A percentile compares a stretch with the other conserved stretches of the same genome.
These are phyloP conservation scores for Mormyrus proboscirostris DNA, from an alignment of 2,797 vertebrate species.

Conservation along the genomic window DNA sequence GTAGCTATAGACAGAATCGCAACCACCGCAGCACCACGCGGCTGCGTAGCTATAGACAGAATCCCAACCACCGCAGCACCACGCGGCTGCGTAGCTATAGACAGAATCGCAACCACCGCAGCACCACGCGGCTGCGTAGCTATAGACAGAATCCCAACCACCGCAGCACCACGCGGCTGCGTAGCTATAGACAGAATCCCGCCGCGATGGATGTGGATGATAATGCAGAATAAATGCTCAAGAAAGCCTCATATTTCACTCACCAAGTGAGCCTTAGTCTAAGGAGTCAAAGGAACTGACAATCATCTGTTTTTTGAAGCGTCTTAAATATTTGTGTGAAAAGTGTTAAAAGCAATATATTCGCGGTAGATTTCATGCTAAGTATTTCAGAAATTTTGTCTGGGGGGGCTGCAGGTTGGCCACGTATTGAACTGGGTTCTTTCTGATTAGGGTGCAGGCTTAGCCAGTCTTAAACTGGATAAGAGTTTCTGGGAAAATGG, in stretches of 20 bases:
- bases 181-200: neutral
- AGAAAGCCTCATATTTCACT: neutral
- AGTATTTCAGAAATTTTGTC: neutral
- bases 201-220: neutral
- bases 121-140: neutral
- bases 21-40: neutral
- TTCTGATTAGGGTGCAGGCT: neutral
- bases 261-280: neutral
- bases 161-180: neutral
- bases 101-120: neutral
- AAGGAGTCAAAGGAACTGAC: neutral
- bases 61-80: neutral
- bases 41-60: conserved; percentile 4
- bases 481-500: neutral
- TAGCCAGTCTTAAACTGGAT: neutral
- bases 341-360: neutral
- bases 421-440: neutral
- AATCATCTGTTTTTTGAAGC: neutral
- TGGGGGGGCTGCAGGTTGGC: neutral
- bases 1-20: no score
- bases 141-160: neutral
- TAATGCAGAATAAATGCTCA: neutral
- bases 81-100: conserved; percentile 1
- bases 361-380: neutral
- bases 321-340: neutral